phyloP scores from a whole-genome alignment of 2,113 vertebrate species.

The Todiramphus chloris region DNA sequence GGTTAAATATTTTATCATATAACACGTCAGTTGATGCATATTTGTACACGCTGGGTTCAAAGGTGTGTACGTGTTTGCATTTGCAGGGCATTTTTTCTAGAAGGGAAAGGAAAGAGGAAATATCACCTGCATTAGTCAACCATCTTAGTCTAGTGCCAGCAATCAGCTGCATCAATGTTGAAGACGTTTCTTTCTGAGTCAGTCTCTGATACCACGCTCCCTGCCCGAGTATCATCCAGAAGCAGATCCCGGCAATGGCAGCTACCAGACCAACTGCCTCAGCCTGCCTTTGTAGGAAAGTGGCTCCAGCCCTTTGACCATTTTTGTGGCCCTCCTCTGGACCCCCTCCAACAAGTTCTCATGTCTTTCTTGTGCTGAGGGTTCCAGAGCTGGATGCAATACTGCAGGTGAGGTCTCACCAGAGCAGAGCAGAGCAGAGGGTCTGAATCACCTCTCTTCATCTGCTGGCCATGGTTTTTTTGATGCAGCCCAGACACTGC shows the following conservation, averaged over 20 bases:
- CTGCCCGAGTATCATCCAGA: not conserved
- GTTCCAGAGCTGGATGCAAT: too few species aligned
- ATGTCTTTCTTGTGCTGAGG: too few species aligned
- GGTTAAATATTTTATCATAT: conserved; percentile 50
- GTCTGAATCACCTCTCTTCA: too few species aligned
- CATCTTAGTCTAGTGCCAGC: not conserved
- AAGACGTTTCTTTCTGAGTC: conserved; percentile 4
- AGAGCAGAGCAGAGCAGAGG: too few species aligned
- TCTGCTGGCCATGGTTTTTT: too few species aligned
- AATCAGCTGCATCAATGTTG: not conserved
- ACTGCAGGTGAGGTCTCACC: too few species aligned
- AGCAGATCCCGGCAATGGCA: rapidly evolving
- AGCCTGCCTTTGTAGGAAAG: not conserved
- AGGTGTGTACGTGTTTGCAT: conserved; percentile 49
- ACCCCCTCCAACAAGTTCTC: too few species aligned
- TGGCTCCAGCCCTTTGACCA: too few species aligned
- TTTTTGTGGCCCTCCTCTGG: too few species aligned
- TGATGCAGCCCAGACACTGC: too few species aligned
- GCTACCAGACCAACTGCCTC: too few species aligned
- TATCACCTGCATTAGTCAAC: conserved; percentile 21
- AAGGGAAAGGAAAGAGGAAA: conserved; percentile 43
- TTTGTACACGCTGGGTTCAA: conserved; percentile 42
- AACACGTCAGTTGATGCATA: conserved; percentile 25
- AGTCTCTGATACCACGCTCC: not conserved
- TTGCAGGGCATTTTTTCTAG: not conserved